phyloP scores from a whole-genome alignment of 2,888 invertebrate species.

The Micoletzkya japonica region DNA sequence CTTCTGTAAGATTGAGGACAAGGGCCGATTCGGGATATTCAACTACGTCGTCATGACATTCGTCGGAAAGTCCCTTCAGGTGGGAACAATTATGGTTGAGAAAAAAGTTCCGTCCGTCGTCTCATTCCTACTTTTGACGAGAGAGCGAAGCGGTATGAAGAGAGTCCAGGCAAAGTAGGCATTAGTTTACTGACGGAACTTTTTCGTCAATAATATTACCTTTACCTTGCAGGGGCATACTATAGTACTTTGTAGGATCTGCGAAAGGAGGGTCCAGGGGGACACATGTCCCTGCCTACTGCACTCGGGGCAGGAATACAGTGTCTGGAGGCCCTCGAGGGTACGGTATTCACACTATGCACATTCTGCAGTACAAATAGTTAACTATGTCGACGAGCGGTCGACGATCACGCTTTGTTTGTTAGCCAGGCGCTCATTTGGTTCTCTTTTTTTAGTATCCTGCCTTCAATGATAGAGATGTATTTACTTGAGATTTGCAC shows the following conservation, averaged over 20 bases:
- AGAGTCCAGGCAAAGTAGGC: too few species aligned
- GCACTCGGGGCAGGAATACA: slow-evolving; percentile 23
- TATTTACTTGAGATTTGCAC: slow-evolving; percentile 23
- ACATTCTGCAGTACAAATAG: neutral
- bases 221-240: neutral
- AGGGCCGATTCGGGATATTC: slow-evolving; percentile 55
- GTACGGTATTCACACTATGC: neutral
- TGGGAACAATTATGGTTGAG: slow-evolving; percentile 20
- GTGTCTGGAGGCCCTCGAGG: slow-evolving; percentile 27
- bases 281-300: slow-evolving; percentile 35
- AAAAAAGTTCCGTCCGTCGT: neutral
- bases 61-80: slow-evolving; percentile 53
- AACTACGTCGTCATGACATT: slow-evolving; percentile 61
- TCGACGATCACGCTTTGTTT: neutral
- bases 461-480: neutral
- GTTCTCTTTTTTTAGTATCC: neutral
- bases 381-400: too few species aligned
- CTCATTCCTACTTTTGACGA: too few species aligned
- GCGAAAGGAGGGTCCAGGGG: slow-evolving; percentile 25
- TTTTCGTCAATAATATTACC: too few species aligned
- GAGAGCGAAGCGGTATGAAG: too few species aligned
- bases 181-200: too few species aligned
- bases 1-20: slow-evolving; percentile 61
- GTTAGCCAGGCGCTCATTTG: neutral
- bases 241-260: slow-evolving; percentile 12